Percentiles rank a stretch among this genome's conserved stretches.
These are phyloP conservation scores for Aspidapion aeneum DNA, from an alignment of 2,888 invertebrate species.

Conservation along the genomic window DNA sequence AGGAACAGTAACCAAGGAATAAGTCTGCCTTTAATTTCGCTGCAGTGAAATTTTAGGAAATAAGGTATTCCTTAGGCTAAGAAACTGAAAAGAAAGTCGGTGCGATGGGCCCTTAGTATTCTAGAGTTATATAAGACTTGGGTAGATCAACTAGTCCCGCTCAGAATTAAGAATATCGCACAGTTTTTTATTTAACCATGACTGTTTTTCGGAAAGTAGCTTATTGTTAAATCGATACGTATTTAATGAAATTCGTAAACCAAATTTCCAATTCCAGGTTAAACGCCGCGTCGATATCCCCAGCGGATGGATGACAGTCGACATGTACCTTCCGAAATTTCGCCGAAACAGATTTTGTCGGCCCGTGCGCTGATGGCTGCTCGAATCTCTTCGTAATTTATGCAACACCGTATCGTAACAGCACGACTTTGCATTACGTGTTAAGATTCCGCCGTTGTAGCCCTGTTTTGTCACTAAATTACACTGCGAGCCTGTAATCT, in stretches of 20 bases:
- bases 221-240: background rate
- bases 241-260: conserved; percentile 4
- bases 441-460: conserved; percentile 42
- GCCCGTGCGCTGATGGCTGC: conserved; percentile 14
- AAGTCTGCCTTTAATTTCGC: too few relatives aligned
- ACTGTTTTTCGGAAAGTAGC: too few relatives aligned
- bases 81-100: too few relatives aligned
- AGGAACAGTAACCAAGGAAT: too few relatives aligned
- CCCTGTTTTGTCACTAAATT: conserved; percentile 46
- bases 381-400: conserved; percentile 34
- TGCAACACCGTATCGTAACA: conserved; percentile 28
- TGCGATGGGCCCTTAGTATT: too few relatives aligned
- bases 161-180: too few relatives aligned
- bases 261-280: conserved; percentile 7
- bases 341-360: conserved; percentile 27
- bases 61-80: too few relatives aligned
- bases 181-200: too few relatives aligned
- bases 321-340: conserved; percentile 10
- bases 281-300: background rate
- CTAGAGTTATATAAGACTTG: too few relatives aligned
- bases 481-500: conserved; percentile 43
- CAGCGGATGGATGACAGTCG: background rate
- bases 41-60: too few relatives aligned
- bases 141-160: too few relatives aligned
- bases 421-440: conserved; percentile 34